phyloP scores from a whole-genome alignment of 64 coral and sea anemone species.

The Montipora capricornis region DNA sequence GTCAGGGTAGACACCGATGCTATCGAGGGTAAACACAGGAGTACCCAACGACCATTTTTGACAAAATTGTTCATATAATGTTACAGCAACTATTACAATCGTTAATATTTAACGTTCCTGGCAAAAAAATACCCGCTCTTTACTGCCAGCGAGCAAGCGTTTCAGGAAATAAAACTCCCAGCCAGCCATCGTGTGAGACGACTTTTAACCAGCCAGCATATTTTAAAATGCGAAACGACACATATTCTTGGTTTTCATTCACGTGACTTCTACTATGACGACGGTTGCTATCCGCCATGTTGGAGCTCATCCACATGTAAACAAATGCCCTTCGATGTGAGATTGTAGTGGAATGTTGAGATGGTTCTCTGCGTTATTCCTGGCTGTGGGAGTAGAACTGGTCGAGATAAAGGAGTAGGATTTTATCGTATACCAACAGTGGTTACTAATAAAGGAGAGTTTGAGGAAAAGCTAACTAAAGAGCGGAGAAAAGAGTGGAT shows the following conservation, averaged over 20 bases:
- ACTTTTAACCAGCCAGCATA: too few species aligned
- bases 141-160: too few species aligned
- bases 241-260: slow-evolving; percentile 40
- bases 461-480: slow-evolving; percentile 11
- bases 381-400: slow-evolving; percentile 53
- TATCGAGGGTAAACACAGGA: too few species aligned
- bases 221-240: too few species aligned
- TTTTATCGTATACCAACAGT: slow-evolving; percentile 31
- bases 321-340: slow-evolving; percentile 19
- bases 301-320: slow-evolving; percentile 32
- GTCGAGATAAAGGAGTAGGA: slow-evolving; percentile 28
- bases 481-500: slow-evolving; percentile 21
- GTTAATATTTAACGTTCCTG: too few species aligned
- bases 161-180: too few species aligned
- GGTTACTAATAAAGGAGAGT: slow-evolving; percentile 41
- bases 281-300: slow-evolving; percentile 45
- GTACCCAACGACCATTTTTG: too few species aligned
- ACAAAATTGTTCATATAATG: too few species aligned
- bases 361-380: slow-evolving; percentile 54
- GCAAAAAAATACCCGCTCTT: too few species aligned
- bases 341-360: slow-evolving; percentile 19
- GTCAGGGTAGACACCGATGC: too few species aligned
- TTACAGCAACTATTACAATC: too few species aligned
- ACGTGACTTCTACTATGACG: slow-evolving; percentile 34
- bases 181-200: too few species aligned